Evolutionary conservation across 2,888 invertebrate species (phyloP), one percentile per base, ranked within the genome.

Genomic region (Thalpophila matura): DNA sequence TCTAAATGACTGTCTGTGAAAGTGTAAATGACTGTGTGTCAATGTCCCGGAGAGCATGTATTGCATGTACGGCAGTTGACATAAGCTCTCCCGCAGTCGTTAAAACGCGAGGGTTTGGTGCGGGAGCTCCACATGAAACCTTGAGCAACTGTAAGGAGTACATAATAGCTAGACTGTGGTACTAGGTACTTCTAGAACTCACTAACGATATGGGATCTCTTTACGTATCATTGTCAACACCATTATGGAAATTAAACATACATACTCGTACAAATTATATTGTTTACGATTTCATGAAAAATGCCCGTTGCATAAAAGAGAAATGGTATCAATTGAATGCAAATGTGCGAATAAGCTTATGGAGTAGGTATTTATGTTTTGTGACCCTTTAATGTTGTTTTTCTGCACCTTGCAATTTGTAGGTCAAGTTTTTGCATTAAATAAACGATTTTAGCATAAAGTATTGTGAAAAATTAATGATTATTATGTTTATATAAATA

Each of bases 301-400:
- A 47, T 53, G 6, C 7, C 9, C n/a, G n/a, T 24, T 49, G 38
- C 20, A 49, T 57, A 22, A 65, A 50, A 26, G 31, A 31, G 40
- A 40, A 66, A 33, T 18, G 6, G 53, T 20, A 47, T 14, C 55
- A 55, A 73, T 73, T 65, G 45, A 50, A 56, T 68, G 74, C 45
- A 73, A 66, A 64, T 43, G 22, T 31, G 31, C 49, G 29, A 42
- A 47, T 31, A 51, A 33, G 65, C 7, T 37, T 46, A 16, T 22
- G 10, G 1, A 37, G 29, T n/a, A n/a, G n/a, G n/a, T 38, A 49
- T 74, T 69, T 16, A 31, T 51, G 26, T 37, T n/a, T 45, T 27
- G 35, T 43, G 10, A 59, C 43, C 59, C 46, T 40, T 31, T 37
- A 59, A 22, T 54, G 49, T 49, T 58, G 35, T 50, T 66, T 55